Percentiles rank a stretch among this genome's conserved stretches.
These are phyloP conservation scores for Calonectris borealis DNA, from an alignment of 2,113 vertebrate genomes.

Conservation along the genomic window DNA sequence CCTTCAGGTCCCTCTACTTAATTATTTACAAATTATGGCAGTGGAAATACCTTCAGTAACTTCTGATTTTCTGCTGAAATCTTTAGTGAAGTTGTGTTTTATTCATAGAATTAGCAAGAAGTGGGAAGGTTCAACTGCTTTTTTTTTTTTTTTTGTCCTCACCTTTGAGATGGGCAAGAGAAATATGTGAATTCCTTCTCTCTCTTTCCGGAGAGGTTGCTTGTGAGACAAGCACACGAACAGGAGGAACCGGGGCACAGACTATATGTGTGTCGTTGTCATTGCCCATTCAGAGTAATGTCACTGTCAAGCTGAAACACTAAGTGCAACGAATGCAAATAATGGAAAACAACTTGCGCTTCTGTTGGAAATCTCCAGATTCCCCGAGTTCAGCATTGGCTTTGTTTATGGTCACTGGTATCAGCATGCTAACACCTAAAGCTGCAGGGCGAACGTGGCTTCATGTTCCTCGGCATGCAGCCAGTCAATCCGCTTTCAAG, in stretches of 20 bases:
- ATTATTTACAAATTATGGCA: background rate
- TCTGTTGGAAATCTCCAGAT: background rate
- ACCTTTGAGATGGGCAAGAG: background rate
- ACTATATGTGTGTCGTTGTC: background rate
- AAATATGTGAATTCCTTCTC: background rate
- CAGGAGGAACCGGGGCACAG: background rate
- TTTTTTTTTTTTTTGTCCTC: background rate
- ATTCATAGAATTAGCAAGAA: background rate
- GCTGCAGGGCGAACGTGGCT: background rate
- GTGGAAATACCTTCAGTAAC: background rate
- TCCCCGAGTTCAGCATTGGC: background rate
- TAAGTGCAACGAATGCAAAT: background rate
- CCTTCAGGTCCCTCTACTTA: background rate
- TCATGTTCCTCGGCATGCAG: background rate
- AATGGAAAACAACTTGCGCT: background rate
- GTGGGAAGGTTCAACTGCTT: background rate
- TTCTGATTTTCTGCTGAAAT: background rate
- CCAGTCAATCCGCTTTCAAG: background rate
- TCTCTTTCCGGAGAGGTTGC: background rate
- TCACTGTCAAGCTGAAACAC: background rate
- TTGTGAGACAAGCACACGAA: background rate
- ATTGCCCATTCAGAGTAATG: background rate
- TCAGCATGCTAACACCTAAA: background rate
- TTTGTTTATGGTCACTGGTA: background rate
- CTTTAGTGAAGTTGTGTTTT: background rate